Percentiles rank a stretch among this genome's conserved stretches.
Evolutionary conservation across 2,113 vertebrate species (phyloP).

Genomic region (Phaethon lepturus): DNA sequence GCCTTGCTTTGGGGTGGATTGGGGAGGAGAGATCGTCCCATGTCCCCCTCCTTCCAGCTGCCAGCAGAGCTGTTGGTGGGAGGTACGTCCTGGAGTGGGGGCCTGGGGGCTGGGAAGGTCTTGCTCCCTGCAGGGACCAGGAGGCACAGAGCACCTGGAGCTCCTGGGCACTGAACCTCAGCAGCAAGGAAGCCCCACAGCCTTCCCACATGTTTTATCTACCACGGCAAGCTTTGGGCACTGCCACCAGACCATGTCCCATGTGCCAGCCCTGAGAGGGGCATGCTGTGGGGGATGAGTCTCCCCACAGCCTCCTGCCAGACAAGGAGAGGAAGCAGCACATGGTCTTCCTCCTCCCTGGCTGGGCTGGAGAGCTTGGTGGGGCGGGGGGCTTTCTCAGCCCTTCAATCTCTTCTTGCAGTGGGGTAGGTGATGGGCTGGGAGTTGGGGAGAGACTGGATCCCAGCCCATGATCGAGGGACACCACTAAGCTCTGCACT

Average conservation of each 20-base stretch:
- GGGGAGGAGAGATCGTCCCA: not conserved
- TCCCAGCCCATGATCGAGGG: not conserved
- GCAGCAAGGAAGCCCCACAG: rapidly evolving
- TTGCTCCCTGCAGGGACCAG: not conserved
- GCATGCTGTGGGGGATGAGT: not conserved
- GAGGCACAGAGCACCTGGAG: not conserved
- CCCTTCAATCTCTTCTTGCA: rapidly evolving
- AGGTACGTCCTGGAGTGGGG: not conserved
- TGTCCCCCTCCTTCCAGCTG: not conserved
- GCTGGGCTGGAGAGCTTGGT: not conserved
- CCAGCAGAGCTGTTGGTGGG: not conserved
- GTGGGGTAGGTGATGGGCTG: not conserved
- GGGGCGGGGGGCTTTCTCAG: not conserved
- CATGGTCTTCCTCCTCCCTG: not conserved
- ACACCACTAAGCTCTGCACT: not conserved
- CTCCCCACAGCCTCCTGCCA: not conserved
- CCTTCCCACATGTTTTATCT: not conserved
- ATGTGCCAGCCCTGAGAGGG: not conserved
- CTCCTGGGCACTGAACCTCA: not conserved
- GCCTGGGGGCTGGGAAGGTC: not conserved
- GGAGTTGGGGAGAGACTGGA: rapidly evolving
- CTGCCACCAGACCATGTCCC: rapidly evolving
- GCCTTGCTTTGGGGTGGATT: not conserved
- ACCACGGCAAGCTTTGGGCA: not conserved
- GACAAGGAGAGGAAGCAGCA: not conserved